Evolutionary conservation across 35 echinoderm and acorn worm species (phyloP).

Genomic region (Acanthaster planci): DNA sequence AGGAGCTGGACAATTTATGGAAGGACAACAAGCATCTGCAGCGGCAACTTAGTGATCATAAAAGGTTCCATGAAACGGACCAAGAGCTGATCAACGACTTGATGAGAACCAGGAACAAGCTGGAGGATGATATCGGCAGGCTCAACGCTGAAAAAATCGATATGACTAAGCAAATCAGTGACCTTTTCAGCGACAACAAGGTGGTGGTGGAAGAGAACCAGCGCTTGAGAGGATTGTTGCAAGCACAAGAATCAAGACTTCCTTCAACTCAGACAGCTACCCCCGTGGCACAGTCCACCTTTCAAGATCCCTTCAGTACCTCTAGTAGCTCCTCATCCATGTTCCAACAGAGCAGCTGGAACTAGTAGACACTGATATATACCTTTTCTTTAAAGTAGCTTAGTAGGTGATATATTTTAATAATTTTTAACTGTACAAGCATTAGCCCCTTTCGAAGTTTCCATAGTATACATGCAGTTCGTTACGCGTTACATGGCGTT

Average conservation of each 20-base stretch:
- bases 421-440: no score
- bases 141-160: neutral
- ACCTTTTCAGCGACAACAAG: slow-evolving; percentile 5
- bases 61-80: neutral
- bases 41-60: neutral
- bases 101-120: neutral
- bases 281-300: neutral
- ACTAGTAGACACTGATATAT: neutral
- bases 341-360: slow-evolving; percentile 6
- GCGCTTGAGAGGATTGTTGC: slow-evolving; percentile 1
- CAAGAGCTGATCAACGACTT: slow-evolving; percentile 5
- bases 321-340: neutral
- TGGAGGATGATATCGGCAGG: neutral
- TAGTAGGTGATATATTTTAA: no score
- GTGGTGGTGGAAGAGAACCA: slow-evolving; percentile 18
- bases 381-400: no score
- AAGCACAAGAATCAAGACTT: neutral
- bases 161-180: neutral
- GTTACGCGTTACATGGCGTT: no score
- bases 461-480: no score
- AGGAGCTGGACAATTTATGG: neutral
- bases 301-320: neutral
- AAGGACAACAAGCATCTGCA: slow-evolving; percentile 5
- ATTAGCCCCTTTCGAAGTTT: no score
- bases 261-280: neutral